Base-by-base conservation (phyloP, 2,888 invertebrate genomes). In the Spialia ferax region DNA sequence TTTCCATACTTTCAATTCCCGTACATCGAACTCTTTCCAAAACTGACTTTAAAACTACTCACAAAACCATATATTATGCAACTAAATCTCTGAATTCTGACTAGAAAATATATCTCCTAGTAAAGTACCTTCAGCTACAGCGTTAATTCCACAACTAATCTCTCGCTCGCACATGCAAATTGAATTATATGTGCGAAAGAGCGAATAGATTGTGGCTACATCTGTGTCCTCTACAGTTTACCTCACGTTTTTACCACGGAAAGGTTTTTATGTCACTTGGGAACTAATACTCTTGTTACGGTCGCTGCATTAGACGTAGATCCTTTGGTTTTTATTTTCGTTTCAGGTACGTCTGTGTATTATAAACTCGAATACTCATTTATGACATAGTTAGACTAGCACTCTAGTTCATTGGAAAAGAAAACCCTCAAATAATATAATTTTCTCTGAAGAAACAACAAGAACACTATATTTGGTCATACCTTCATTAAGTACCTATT, bases 181-280 rank as follows among this genome's bases (percentile, higher is more conserved):
- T 32, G 32, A 55, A 22, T 32, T 15, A 29, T 55, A 32, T 55
- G 55, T 32, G 32, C 8, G 32, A 55, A 55, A 55, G 55, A 55
- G 29, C 15, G 32, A 55, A 32, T 55, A 26, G 26, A 54, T 54
- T 23, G 55, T 55, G 55, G 55, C 4, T 29, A 15, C 54, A 29
- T 54, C 8, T 52, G 52, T 8, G 54, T 54, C 15, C 26, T n/a
- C 15, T 54, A 29, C 54, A 15, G 15, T 15, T 26, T 29, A 23
- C 54, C 23, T 52, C 52, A 13, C 54, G 54, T 29, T 54, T 54
- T 26, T 54, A 54, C 26, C 54, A 15, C 26, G n/a, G 6, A 29
- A 26, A 54, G 29, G 54, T 54, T 54, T 54, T 54, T 54, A 15
- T 54, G 54, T 29, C 54, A 54, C 52, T 52, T 23, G 52, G 54